Evolutionary conservation across 1,140 invertebrate species (phyloP), one percentile per base, ranked within the genome.

Genomic region (Steinernema khuongi): DNA sequence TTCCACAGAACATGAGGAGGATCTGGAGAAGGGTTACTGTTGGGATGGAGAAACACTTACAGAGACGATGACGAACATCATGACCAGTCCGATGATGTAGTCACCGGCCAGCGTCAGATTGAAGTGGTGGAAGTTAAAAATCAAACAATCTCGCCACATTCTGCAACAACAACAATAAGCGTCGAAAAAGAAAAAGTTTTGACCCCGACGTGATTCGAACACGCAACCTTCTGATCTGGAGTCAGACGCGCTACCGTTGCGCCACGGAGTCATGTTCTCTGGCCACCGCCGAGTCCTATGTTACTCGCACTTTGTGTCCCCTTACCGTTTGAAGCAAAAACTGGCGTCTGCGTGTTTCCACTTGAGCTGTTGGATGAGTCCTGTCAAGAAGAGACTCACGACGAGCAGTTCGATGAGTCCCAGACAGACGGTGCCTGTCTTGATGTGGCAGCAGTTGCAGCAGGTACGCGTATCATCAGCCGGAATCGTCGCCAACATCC

Each of bases 81-180:
- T 71, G 28, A 82, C 68, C 7, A 80, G 69, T 4, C 74, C 71
- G 30, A 83, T 74, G 22, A 84, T 72, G 71, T 83, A 83, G 44
- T 83, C 81, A 30, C 81, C 80, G n/a, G 81, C 75, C 18, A 83
- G 72, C 19, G 80, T 83, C n/a, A 84, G 30, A 44, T 83, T 84
- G 72, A 78, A 83, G 72, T 83, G 79, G 22, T 74, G 72, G 50
- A 83, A 81, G 67, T 83, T 75, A 41, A 78, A 81, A n/a, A 80
- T 70, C 1, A 82, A 67, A 72, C 81, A 82, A 33, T 82, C 82
- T 29, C 74, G 71, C 44, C 75, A 73, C 30, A 76, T 72, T 73
- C 1, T 33, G 29, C 2, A 66, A 60, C 31, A 43, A 79, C 44
- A 71, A 71, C 44, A 19, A 4, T n/a, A 30, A 30, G 28, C 28